These are phyloP conservation scores for Takifugu ocellatus DNA, from an alignment of 2,797 vertebrate genomes.

Conservation along the genomic window DNA sequence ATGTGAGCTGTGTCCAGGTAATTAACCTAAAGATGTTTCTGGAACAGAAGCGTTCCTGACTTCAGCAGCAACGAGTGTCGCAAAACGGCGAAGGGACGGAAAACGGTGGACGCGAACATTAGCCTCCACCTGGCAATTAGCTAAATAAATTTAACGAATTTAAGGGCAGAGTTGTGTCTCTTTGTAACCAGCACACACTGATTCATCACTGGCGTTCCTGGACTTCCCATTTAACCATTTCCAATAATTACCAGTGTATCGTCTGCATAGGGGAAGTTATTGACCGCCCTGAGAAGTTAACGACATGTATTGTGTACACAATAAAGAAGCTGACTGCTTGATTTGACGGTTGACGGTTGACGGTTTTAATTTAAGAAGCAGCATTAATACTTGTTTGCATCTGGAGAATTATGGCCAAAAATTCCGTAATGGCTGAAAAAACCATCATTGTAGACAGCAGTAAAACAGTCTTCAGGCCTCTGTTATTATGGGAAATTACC, in stretches of 20 bases:
- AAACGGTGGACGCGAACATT: background rate
- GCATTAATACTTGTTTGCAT: too few relatives aligned
- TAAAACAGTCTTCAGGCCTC: too few relatives aligned
- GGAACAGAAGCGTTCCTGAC: constrained; percentile 4
- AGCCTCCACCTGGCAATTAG: background rate
- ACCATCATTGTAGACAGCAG: too few relatives aligned
- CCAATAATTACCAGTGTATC: background rate
- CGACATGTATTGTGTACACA: background rate
- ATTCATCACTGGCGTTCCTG: background rate
- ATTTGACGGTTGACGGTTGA: too few relatives aligned
- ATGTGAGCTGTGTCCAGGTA: constrained; percentile 11
- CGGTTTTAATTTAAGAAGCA: too few relatives aligned
- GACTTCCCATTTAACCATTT: constrained; percentile 7
- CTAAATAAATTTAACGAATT: background rate
- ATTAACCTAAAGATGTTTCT: constrained; percentile 9
- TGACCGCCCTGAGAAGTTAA: background rate
- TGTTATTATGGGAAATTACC: too few relatives aligned
- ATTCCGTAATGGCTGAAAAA: too few relatives aligned
- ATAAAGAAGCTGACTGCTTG: too few relatives aligned
- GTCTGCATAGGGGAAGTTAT: constrained; percentile 10
- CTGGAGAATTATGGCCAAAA: too few relatives aligned
- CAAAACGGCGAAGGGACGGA: background rate
- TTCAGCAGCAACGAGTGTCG: background rate
- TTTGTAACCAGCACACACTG: too few relatives aligned
- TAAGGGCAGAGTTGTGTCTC: background rate